phyloP scores from a whole-genome alignment of 2,797 vertebrate genomes.

The Chelonia mydas region DNA sequence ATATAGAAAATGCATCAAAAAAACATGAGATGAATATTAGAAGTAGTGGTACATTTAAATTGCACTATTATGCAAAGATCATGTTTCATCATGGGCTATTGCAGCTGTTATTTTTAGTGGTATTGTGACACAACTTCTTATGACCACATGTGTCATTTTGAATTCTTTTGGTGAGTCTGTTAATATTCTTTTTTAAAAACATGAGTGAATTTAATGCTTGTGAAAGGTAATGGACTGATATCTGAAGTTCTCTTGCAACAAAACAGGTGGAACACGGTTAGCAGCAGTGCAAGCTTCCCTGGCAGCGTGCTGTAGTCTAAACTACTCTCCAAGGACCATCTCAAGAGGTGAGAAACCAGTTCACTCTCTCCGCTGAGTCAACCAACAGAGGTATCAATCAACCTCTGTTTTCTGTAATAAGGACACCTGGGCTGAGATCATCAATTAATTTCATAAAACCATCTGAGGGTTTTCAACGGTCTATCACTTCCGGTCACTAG shows the following conservation, averaged over 20 bases:
- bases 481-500: neutral
- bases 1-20: neutral
- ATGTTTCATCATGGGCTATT: neutral
- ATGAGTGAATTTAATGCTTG: neutral
- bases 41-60: conserved; percentile 5
- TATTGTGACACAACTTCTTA: neutral
- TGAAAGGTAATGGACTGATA: neutral
- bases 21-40: neutral
- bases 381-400: conserved; percentile 15
- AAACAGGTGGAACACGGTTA: neutral
- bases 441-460: conserved; percentile 50
- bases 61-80: neutral
- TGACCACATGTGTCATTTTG: neutral
- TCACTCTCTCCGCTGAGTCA: conserved; percentile 11
- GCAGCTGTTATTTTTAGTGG: neutral
- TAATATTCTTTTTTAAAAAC: neutral
- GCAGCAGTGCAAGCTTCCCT: neutral
- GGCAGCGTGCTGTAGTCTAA: neutral
- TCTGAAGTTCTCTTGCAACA: neutral
- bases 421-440: conserved; percentile 17
- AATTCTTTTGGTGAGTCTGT: conserved; percentile 12
- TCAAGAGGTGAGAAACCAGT: conserved; percentile 29
- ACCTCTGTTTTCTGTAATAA: conserved; percentile 24
- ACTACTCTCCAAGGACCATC: conserved; percentile 22
- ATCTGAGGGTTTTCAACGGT: conserved; percentile 30